These are phyloP conservation scores for Cylloceria caligata DNA, from an alignment of 2,888 invertebrate genomes.

Conservation along the genomic window DNA sequence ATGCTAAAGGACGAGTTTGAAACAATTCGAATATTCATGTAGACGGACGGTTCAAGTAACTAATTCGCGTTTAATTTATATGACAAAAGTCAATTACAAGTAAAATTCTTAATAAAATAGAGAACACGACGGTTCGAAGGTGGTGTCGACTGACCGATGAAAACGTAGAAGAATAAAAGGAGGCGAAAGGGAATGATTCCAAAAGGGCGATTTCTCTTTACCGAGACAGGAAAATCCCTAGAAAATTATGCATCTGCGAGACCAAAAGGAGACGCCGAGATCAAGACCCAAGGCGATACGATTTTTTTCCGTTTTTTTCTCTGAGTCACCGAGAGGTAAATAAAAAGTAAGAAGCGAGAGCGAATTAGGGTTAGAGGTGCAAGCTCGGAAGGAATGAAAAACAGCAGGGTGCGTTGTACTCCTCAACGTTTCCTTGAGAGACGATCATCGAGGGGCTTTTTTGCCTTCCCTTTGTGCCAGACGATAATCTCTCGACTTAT, in stretches of 20 bases:
- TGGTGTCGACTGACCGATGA: neutral
- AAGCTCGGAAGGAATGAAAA: neutral
- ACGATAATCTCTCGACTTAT: conserved; percentile 29
- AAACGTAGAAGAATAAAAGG: neutral
- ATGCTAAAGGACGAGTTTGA: too few species aligned
- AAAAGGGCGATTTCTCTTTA: neutral
- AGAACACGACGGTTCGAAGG: neutral
- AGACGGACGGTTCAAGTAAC: too few species aligned
- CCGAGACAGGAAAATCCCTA: conserved; percentile 26
- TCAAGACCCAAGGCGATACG: neutral
- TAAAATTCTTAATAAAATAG: too few species aligned
- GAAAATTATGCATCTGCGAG: neutral
- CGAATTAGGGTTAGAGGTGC: conserved; percentile 13
- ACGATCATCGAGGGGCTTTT: too few species aligned
- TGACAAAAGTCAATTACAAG: too few species aligned
- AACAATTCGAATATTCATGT: too few species aligned
- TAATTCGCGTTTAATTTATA: too few species aligned
- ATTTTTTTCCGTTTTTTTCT: neutral
- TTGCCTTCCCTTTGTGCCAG: neutral
- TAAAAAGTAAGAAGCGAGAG: conserved; percentile 1
- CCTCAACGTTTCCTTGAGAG: conserved; percentile 1
- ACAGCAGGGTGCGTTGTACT: neutral
- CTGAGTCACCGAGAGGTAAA: neutral
- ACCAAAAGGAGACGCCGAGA: neutral
- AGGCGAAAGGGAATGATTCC: neutral